Evolutionary conservation across 2,888 invertebrate species (phyloP).

Genomic region (Tetropium fuscum): DNA sequence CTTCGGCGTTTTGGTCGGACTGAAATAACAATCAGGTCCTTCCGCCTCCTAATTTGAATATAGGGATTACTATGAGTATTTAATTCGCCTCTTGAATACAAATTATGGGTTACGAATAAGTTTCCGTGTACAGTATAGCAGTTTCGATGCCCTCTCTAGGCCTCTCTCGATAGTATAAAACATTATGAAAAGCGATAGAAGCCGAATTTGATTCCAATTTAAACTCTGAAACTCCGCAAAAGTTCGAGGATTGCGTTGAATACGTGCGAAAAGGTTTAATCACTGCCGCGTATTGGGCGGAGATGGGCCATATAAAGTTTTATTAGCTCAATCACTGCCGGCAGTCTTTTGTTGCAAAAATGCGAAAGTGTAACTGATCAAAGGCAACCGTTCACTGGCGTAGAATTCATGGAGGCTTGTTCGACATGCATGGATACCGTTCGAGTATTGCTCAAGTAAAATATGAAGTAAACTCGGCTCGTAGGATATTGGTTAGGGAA

Average conservation of each 20-base stretch:
- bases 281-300: background rate
- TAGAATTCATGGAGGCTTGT: too few relatives aligned
- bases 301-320: background rate
- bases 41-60: conserved; percentile 28
- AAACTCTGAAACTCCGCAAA: conserved; percentile 2
- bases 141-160: background rate
- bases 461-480: too few relatives aligned
- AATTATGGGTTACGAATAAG: conserved; percentile 1
- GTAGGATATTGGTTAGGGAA: too few relatives aligned
- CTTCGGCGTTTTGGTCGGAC: conserved; percentile 16
- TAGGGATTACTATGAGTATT: conserved; percentile 15
- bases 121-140: background rate
- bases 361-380: too few relatives aligned
- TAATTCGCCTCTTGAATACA: conserved; percentile 14
- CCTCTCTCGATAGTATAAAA: background rate
- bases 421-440: too few relatives aligned
- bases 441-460: too few relatives aligned
- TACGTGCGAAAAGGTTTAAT: conserved; percentile 4
- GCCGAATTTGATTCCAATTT: conserved; percentile 6
- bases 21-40: conserved; percentile 28
- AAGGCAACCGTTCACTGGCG: too few relatives aligned
- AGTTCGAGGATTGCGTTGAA: background rate
- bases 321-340: conserved; percentile 6
- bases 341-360: too few relatives aligned
- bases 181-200: conserved; percentile 6